phyloP scores from a whole-genome alignment of 2,888 invertebrate species.

The Chymomyza procnemis region DNA sequence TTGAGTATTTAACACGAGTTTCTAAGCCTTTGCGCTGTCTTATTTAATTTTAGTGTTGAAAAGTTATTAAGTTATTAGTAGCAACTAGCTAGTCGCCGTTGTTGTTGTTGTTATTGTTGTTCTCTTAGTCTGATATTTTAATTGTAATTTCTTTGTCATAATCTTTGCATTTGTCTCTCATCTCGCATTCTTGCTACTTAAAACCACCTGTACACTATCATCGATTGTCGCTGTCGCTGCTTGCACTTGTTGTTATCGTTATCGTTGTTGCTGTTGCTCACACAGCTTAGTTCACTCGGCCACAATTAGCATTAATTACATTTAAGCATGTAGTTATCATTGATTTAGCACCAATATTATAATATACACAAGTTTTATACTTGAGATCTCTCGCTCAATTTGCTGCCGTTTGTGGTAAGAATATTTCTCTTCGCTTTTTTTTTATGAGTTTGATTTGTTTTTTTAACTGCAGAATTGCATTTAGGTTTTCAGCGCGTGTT shows the following conservation, averaged over 20 bases:
- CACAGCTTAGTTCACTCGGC: slow-evolving; percentile 54
- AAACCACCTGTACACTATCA: slow-evolving; percentile 56
- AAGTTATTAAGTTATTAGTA: slow-evolving; percentile 5
- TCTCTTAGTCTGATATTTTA: neutral
- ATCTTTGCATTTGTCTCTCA: slow-evolving; percentile 36
- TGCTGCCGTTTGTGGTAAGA: slow-evolving; percentile 21
- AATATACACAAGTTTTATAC: slow-evolving; percentile 39
- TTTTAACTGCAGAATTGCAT: slow-evolving; percentile 10
- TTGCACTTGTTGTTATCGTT: slow-evolving; percentile 33
- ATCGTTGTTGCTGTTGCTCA: slow-evolving; percentile 13
- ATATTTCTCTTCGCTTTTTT: neutral
- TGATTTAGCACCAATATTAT: slow-evolving; percentile 71
- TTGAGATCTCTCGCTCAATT: neutral
- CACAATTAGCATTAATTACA: slow-evolving; percentile 71
- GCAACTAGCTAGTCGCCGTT: no score
- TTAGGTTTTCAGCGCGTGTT: slow-evolving; percentile 10
- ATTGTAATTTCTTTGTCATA: slow-evolving; percentile 39
- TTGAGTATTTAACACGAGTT: neutral
- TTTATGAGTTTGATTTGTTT: slow-evolving; percentile 12
- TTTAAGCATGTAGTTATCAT: slow-evolving; percentile 71
- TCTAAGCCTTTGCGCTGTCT: neutral
- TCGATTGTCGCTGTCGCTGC: slow-evolving; percentile 26
- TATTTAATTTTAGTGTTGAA: neutral
- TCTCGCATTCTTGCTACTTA: neutral
- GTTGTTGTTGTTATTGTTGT: neutral